Conservation (phyloP, 2,888 invertebrate species). For the Cryptophagus acutangulus region DNA sequence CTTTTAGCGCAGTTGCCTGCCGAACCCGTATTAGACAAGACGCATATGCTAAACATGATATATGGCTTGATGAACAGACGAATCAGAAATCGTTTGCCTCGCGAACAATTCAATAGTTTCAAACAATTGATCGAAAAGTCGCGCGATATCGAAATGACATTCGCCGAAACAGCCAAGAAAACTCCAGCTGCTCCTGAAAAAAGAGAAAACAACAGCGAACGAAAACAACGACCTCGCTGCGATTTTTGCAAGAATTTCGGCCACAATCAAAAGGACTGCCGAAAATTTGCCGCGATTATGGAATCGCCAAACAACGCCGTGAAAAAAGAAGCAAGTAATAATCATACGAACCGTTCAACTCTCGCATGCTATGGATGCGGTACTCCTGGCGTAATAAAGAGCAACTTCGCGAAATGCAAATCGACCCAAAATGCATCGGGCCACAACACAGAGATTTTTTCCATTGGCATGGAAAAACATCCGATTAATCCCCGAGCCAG, state of each 20-base stretch:
- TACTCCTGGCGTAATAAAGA: background rate
- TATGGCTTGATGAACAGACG: slow-evolving; percentile 11
- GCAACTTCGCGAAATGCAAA: slow-evolving; percentile 3
- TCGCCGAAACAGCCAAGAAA: too few relatives aligned
- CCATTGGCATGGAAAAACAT: background rate
- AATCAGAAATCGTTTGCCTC: slow-evolving; percentile 4
- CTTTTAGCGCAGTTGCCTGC: slow-evolving; percentile 8
- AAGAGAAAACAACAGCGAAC: background rate
- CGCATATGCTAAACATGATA: slow-evolving; percentile 11
- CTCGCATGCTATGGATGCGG: slow-evolving; percentile 7
- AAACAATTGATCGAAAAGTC: slow-evolving; percentile 9
- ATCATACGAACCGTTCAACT: background rate
- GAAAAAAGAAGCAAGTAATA: background rate
- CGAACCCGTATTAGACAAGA: slow-evolving; percentile 10
- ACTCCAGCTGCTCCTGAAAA: too few relatives aligned
- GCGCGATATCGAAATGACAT: slow-evolving; percentile 6
- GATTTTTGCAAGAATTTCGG: slow-evolving; percentile 12
- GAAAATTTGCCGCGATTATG: slow-evolving; percentile 10
- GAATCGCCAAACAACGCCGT: background rate
- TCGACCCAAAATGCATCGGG: background rate
- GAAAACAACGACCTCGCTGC: slow-evolving; percentile 9
- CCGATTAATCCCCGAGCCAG: background rate
- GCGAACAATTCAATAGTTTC: slow-evolving; percentile 8
- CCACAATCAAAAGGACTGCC: slow-evolving; percentile 9
- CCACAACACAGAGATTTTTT: background rate